Percentiles rank a stretch among this genome's conserved stretches.
Conservation (phyloP, 2,888 invertebrate genomes). For the Euclidia mi region DNA sequence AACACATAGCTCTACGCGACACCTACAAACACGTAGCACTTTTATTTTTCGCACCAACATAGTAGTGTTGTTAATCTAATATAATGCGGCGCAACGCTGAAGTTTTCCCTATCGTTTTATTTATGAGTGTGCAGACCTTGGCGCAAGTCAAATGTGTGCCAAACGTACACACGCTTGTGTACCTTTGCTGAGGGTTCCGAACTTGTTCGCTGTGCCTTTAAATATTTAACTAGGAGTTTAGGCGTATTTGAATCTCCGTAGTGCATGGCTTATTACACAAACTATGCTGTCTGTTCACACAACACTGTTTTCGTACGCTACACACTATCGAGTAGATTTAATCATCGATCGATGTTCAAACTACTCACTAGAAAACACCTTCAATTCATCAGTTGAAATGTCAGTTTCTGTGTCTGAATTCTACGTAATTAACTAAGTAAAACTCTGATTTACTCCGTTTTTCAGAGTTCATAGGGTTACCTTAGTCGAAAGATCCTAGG, state of each 20-base stretch:
- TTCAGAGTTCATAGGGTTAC: too few relatives aligned
- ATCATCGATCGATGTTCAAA: too few relatives aligned
- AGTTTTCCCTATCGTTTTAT: conserved; percentile 38
- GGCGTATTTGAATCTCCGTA: conserved; percentile 24
- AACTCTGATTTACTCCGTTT: too few relatives aligned
- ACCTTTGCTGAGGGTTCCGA: conserved; percentile 43
- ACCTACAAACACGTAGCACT: conserved; percentile 28
- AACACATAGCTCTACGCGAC: too few relatives aligned
- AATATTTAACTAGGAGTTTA: conserved; percentile 52
- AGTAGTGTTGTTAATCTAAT: conserved; percentile 39
- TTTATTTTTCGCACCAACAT: conserved; percentile 39
- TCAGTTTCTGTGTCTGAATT: too few relatives aligned
- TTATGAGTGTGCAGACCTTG: conserved; percentile 41
- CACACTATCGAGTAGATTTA: too few relatives aligned
- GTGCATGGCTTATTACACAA: conserved; percentile 6
- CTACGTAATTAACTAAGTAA: too few relatives aligned
- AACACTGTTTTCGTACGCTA: background rate
- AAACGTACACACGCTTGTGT: conserved; percentile 51
- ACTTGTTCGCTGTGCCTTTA: conserved; percentile 44
- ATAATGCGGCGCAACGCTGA: conserved; percentile 37
- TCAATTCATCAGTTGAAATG: too few relatives aligned
- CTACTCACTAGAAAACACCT: too few relatives aligned
- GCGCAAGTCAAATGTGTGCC: conserved; percentile 50
- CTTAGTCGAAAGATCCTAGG: too few relatives aligned
- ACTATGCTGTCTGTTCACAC: background rate